Conservation (phyloP, 2,888 invertebrate species). For the Teleiodes luculella region DNA sequence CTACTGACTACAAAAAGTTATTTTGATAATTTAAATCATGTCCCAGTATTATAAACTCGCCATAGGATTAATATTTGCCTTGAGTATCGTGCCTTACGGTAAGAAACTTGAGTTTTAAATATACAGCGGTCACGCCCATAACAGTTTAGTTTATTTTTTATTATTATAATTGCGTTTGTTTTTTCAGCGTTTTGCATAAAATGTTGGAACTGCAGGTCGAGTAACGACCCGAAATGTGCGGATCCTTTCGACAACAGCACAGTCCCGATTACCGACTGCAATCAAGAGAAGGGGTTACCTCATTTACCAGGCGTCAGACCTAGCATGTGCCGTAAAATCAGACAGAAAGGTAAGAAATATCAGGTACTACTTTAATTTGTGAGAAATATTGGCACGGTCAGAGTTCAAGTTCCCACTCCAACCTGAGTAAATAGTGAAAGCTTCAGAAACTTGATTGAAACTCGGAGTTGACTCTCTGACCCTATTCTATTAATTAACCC, state of each 20-base stretch:
- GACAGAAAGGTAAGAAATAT: conserved; percentile 92
- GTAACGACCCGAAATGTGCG: conserved; percentile 92
- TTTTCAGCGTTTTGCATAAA: conserved; percentile 82
- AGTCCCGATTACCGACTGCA: conserved; percentile 90
- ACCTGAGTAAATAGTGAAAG: no score
- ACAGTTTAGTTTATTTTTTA: background rate
- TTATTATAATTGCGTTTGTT: background rate
- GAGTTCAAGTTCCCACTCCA: no score
- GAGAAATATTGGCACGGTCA: no score
- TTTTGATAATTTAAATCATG: conserved; percentile 14
- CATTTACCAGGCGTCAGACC: conserved; percentile 85
- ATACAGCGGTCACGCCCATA: conserved; percentile 50
- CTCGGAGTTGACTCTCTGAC: no score
- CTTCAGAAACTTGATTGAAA: no score
- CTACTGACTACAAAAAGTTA: background rate
- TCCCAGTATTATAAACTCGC: conserved; percentile 20
- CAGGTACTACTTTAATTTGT: no score
- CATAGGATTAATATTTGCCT: conserved; percentile 28
- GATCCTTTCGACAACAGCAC: conserved; percentile 95
- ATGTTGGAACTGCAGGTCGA: conserved; percentile 95
- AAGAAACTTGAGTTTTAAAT: conserved; percentile 19
- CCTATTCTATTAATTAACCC: no score
- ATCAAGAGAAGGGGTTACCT: conserved; percentile 76
- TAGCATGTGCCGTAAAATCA: conserved; percentile 93
- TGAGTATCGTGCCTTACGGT: conserved; percentile 37